Percentiles rank a stretch among this genome's conserved stretches.
These are phyloP conservation scores for Cyprinus carpio DNA, from an alignment of 2,113 vertebrate genomes.

Conservation along the genomic window DNA sequence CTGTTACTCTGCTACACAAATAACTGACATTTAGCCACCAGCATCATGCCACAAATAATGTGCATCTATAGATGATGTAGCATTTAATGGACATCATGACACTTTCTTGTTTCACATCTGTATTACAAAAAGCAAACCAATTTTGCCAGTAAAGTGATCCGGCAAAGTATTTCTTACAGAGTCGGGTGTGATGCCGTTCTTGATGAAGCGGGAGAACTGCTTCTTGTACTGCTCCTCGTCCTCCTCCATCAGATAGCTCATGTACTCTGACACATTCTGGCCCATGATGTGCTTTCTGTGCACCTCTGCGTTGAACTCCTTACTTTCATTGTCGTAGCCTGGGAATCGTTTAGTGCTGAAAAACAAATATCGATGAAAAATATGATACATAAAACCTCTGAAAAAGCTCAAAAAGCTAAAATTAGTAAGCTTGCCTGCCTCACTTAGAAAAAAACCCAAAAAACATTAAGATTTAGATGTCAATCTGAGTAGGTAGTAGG, in stretches of 20 bases:
- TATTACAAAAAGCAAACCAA: background rate
- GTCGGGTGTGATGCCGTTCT: conserved; percentile 88
- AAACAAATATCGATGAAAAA: background rate
- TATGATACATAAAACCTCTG: background rate
- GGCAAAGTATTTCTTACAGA: conserved; percentile 72
- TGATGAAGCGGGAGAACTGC: conserved; percentile 97
- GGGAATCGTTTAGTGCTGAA: conserved; percentile 96
- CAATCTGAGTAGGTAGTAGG: no score
- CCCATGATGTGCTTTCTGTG: conserved; percentile 98
- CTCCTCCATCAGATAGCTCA: conserved; percentile 94
- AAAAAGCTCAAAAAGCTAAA: no score
- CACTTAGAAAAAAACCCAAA: no score
- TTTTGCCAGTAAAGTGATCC: background rate
- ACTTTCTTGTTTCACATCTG: background rate
- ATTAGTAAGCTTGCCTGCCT: no score
- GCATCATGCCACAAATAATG: background rate
- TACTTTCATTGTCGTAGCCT: conserved; percentile 94
- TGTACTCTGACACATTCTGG: conserved; percentile 93
- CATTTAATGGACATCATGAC: background rate
- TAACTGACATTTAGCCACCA: background rate
- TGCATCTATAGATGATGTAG: background rate
- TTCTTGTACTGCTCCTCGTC: conserved; percentile 97
- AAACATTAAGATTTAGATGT: no score
- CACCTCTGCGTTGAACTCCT: conserved; percentile 96
- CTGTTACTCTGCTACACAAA: background rate